phyloP scores from a whole-genome alignment of 1,140 invertebrate genomes.

The Mamestra configurata region DNA sequence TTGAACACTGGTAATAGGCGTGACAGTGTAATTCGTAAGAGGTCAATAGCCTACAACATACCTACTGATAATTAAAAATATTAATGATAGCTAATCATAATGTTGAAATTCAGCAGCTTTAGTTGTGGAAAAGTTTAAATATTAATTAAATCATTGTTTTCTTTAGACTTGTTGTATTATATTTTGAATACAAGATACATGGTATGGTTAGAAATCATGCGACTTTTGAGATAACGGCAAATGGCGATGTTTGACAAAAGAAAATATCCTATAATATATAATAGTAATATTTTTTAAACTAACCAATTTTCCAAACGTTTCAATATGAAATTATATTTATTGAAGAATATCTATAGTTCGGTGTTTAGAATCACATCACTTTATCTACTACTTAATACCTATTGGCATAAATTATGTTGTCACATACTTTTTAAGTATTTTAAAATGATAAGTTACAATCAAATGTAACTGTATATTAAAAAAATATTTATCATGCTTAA shows the following conservation, averaged over 20 bases:
- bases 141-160: too few species aligned
- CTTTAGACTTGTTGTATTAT: too few species aligned
- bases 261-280: too few species aligned
- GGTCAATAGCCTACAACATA: conserved; percentile 2
- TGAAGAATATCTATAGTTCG: background rate
- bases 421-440: background rate
- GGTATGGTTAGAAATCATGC: too few species aligned
- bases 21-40: background rate
- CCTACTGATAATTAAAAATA: background rate
- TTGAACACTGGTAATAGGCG: background rate
- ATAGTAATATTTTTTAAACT: too few species aligned
- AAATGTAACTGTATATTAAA: background rate
- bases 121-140: too few species aligned
- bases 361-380: background rate
- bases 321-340: too few species aligned
- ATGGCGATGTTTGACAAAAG: too few species aligned
- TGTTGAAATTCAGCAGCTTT: too few species aligned
- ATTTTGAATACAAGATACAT: too few species aligned
- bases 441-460: background rate
- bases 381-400: background rate
- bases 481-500: background rate
- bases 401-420: background rate
- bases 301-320: too few species aligned
- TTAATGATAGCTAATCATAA: background rate
- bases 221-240: too few species aligned